Percentiles rank a stretch among this genome's conserved stretches.
Conservation (phyloP, 2,113 vertebrate genomes). For the Perca fluviatilis region DNA sequence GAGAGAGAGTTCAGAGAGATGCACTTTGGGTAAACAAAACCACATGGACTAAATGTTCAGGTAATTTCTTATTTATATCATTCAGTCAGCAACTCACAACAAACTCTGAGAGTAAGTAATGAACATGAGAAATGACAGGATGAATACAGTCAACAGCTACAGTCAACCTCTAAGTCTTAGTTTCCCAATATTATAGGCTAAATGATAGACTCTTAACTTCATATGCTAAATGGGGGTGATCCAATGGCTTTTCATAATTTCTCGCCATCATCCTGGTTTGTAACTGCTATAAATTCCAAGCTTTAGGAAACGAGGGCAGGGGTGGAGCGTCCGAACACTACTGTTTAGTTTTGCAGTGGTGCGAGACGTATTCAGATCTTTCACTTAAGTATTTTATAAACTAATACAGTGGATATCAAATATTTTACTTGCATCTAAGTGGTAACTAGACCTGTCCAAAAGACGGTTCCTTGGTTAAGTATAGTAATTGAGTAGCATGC, state of each 20-base stretch:
- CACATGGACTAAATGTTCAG: not conserved
- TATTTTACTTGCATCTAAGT: not conserved
- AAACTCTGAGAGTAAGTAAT: not conserved
- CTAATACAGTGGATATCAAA: not conserved
- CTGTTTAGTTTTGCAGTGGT: not conserved
- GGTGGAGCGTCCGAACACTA: not conserved
- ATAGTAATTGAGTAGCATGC: not conserved
- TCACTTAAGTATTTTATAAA: not conserved
- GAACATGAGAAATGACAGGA: not conserved
- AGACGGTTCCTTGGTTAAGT: no score
- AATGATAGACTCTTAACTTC: constrained; percentile 24
- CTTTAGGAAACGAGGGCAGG: not conserved
- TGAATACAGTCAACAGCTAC: no score
- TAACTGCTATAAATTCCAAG: not conserved
- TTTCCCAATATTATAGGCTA: constrained; percentile 5
- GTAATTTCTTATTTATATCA: constrained; percentile 1
- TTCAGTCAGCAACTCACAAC: not conserved
- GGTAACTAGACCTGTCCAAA: not conserved
- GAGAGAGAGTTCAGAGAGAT: not conserved
- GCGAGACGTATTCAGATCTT: not conserved
- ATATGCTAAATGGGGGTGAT: not conserved
- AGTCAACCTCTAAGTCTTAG: constrained; percentile 28
- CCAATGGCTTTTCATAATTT: constrained; percentile 12
- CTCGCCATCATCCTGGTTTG: not conserved
- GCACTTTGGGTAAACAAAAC: constrained; percentile 2